Evolutionary conservation across 2,113 vertebrate genomes (phyloP), one percentile per base, ranked within the genome.

Genomic region (Mustelus asterias): DNA sequence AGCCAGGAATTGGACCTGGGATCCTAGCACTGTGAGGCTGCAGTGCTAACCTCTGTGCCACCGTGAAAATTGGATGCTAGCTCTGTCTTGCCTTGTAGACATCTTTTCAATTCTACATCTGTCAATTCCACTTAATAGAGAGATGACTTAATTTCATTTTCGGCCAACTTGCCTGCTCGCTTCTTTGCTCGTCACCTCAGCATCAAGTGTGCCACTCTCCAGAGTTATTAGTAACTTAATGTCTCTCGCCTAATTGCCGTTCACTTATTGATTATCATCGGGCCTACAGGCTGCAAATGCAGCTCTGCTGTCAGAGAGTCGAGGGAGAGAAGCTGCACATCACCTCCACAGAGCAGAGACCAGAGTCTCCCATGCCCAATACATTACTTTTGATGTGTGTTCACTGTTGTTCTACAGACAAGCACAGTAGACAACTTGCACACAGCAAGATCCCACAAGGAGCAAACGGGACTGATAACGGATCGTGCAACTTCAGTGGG

Each of bases 141-240:
- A 54, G 86, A 33, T 89, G 86, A 89, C 11, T 89, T 89, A 89
- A 92, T 92, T 92, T 92, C 89, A 58, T 65, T 63, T 92, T 16
- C 8, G 18, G 58, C 58, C 26, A 92, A 65, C 89, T 65, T 63
- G 14, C 14, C 16, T 20, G 89, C 54, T 29, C 33, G 54, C 83
- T 44, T 88, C 44, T 90, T 60, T 90, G 86, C 54, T 90, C 14
- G 26, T 58, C 33, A 92, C 20, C 89, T 63, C 89, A 63, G 13
- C 5, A 9, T 26, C 89, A 92, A 63, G 60, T n/a, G 58, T 41
- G 60, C 88, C 2, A 33, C 29, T 20, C 14, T 63, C 89, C n/a
- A 13, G 16, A 65, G 58, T 92, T 92, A 63, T 65, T 65, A 92
- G 65, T 92, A 92, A 65, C 89, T 22, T 92, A 16, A 37, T 92